Conservation (phyloP, 2,113 vertebrate species). For the Herpetotheres cachinnans region DNA sequence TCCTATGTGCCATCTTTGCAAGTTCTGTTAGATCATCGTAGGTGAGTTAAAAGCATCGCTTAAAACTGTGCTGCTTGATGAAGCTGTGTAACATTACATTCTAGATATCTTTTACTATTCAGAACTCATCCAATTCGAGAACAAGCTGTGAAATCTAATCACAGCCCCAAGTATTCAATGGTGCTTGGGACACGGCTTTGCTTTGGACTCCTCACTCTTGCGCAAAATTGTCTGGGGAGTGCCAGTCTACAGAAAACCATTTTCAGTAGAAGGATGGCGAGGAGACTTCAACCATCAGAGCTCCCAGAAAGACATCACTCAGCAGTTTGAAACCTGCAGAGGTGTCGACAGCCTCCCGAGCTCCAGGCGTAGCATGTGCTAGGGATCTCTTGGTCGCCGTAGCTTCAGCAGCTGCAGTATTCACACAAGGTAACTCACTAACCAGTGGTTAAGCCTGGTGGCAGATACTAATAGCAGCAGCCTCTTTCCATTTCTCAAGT, state of each 20-base stretch:
- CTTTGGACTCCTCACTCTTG: neutral
- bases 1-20: neutral
- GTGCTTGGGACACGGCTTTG: neutral
- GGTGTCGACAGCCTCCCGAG: fast-evolving
- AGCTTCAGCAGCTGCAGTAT: neutral
- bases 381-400: neutral
- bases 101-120: neutral
- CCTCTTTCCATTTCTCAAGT: slow-evolving; percentile 75
- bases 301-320: neutral
- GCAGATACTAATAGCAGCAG: slow-evolving; percentile 77
- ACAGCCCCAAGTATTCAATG: neutral
- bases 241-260: neutral
- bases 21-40: neutral
- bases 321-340: neutral
- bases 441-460: slow-evolving; percentile 30
- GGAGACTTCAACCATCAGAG: neutral
- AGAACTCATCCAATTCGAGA: neutral
- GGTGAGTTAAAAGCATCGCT: neutral
- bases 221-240: neutral
- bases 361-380: neutral
- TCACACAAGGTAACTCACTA: neutral
- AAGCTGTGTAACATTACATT: fast-evolving
- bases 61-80: neutral
- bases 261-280: neutral
- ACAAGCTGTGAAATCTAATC: neutral